Evolutionary conservation across 2,888 invertebrate genomes (phyloP).

Genomic region (Cheilosia vulpina): DNA sequence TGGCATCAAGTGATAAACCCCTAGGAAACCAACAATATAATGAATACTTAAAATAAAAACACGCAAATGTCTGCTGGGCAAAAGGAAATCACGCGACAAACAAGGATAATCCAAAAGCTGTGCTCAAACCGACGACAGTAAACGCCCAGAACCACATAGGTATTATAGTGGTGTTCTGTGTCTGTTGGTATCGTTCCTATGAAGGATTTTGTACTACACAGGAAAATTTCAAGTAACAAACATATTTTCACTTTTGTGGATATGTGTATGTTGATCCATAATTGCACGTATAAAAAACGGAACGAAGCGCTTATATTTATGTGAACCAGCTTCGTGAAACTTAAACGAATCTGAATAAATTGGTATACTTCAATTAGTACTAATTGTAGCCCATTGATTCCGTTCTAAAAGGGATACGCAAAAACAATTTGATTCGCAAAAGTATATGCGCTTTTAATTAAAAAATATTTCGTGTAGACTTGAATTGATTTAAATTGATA

Average conservation of each 20-base stretch:
- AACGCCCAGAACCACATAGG: slow-evolving; percentile 19
- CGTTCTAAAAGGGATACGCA: background rate
- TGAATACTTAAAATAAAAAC: slow-evolving; percentile 61
- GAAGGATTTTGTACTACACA: slow-evolving; percentile 8
- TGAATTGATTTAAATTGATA: too few relatives aligned
- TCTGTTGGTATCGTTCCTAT: slow-evolving; percentile 3
- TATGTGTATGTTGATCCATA: slow-evolving; percentile 46
- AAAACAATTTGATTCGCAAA: background rate
- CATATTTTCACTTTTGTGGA: slow-evolving; percentile 16
- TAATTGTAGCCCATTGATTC: slow-evolving; percentile 30
- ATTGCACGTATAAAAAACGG: background rate
- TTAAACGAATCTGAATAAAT: slow-evolving; percentile 15
- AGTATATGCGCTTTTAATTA: too few relatives aligned
- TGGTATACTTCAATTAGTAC: slow-evolving; percentile 27
- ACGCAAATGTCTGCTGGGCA: slow-evolving; percentile 67
- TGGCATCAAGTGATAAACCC: slow-evolving; percentile 66
- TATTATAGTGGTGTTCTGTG: background rate
- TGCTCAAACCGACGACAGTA: slow-evolving; percentile 24
- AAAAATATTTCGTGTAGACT: too few relatives aligned
- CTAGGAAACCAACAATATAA: slow-evolving; percentile 70
- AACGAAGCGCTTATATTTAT: too few relatives aligned
- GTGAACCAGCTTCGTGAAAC: background rate
- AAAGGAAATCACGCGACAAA: slow-evolving; percentile 69
- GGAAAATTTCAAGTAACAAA: slow-evolving; percentile 15
- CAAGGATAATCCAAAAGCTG: slow-evolving; percentile 70